A percentile compares a stretch with the other conserved stretches of the same genome.
phyloP scores from a whole-genome alignment of 2,113 vertebrate species.

The Pseudorectes ferrugineus region DNA sequence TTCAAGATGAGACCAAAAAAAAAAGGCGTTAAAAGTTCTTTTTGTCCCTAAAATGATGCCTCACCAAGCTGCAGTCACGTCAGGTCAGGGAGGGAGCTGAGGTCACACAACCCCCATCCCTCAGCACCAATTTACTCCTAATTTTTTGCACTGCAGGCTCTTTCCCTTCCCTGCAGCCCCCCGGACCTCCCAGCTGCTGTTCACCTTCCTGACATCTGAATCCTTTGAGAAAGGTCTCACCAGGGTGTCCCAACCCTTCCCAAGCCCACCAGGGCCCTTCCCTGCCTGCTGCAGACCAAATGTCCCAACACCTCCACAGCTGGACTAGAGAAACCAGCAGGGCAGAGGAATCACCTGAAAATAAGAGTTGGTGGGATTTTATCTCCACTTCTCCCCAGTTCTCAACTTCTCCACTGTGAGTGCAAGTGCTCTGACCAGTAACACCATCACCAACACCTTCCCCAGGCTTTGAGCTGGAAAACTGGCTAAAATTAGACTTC shows the following conservation, averaged over 20 bases:
- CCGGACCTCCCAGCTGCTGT: neutral
- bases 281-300: neutral
- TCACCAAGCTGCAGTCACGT: neutral
- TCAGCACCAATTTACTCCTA: neutral
- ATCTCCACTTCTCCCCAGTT: neutral
- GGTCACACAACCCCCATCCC: neutral
- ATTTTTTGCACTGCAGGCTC: neutral
- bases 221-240: neutral
- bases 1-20: neutral
- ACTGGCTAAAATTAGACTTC: neutral
- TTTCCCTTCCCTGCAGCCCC: neutral
- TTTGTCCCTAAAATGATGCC: fast-evolving
- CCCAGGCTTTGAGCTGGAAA: neutral
- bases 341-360: neutral
- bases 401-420: neutral
- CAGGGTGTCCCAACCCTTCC: neutral
- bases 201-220: neutral
- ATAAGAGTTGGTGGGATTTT: neutral
- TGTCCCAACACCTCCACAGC: neutral
- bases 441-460: neutral
- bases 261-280: neutral
- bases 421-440: neutral
- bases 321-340: neutral
- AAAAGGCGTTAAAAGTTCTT: neutral
- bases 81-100: neutral